Base-by-base conservation (phyloP, 2,113 vertebrate genomes). In the Abramis brama region DNA sequence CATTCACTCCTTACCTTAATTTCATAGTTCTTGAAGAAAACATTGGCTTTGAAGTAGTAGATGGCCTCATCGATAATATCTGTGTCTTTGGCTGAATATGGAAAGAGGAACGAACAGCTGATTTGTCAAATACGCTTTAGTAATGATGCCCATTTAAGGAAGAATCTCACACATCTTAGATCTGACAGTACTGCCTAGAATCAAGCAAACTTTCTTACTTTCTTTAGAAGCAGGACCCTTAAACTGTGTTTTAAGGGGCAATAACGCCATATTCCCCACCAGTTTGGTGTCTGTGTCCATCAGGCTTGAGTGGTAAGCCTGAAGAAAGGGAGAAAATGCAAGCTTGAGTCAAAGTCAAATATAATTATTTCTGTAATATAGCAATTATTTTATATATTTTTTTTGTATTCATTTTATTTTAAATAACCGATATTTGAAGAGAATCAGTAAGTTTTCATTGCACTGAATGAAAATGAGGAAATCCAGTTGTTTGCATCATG, bases 21-120 rank as follows among this genome's bases (percentile, higher is more conserved):
- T 95, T 99, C 98, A 82, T 99, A 99, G 89, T 99, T 99, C 94
- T 99, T 99, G 92, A 99, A 99, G 96, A 99, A 99, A 84, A 99
- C 98, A 55, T 99, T 99, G 82, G 98, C 98, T 94, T 99, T 99
- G 94, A 99, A 99, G 91, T 97, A 99, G 93, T 98, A 99, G 92
- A 99, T 98, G 30, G 97, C 98, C 95, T 99, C 98, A 57, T 99
- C 98, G 43, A 99, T 96, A 85, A 99, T 98, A 91, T 99, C 98
- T 6, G 94, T 95, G 73, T 99, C 98, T 90, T 97, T 95, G 50
- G 97, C 98, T 99, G 92, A 91, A 91, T 11, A 3, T 80, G 36
- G 78, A 84, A 85, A 73, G 36, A 27, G 30, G 66, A 21, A 36
- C 79, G 59, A 82, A 71, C 36, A 70, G n/a, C 25, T 39, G 55